These are phyloP conservation scores for Cheilosia soror DNA, from an alignment of 2,888 invertebrate genomes.

Conservation along the genomic window DNA sequence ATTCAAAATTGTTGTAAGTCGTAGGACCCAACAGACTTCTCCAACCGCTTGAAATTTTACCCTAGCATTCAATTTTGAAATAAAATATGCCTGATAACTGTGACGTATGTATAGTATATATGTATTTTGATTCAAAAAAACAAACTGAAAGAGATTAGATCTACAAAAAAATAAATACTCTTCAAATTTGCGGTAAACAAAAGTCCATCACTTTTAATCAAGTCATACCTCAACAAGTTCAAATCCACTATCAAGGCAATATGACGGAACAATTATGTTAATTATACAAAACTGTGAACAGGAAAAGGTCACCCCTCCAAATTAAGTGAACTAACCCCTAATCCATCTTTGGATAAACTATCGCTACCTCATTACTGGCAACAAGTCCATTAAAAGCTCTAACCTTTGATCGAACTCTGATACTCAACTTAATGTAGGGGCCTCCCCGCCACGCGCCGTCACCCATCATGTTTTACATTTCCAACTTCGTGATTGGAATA, in stretches of 20 bases:
- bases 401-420: slow-evolving; percentile 48
- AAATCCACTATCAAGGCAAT: not conserved
- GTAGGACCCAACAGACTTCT: no score
- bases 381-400: slow-evolving; percentile 59
- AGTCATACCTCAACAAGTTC: no score
- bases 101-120: no score
- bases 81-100: no score
- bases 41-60: no score
- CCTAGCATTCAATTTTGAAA: no score
- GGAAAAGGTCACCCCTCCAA: not conserved
- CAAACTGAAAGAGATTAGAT: no score
- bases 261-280: not conserved
- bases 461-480: slow-evolving; percentile 52
- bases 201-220: no score
- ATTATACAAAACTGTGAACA: not conserved
- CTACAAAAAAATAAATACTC: no score
- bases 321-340: slow-evolving; percentile 11
- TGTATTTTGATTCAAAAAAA: no score
- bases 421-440: slow-evolving; percentile 29
- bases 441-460: not conserved
- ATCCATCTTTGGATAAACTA: slow-evolving; percentile 38
- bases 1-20: no score
- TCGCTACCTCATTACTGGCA: slow-evolving; percentile 37
- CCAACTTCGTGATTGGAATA: slow-evolving; percentile 57
- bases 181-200: no score